Conservation (phyloP, 2,113 vertebrate species). For the Campylorhamphus procurvoides region DNA sequence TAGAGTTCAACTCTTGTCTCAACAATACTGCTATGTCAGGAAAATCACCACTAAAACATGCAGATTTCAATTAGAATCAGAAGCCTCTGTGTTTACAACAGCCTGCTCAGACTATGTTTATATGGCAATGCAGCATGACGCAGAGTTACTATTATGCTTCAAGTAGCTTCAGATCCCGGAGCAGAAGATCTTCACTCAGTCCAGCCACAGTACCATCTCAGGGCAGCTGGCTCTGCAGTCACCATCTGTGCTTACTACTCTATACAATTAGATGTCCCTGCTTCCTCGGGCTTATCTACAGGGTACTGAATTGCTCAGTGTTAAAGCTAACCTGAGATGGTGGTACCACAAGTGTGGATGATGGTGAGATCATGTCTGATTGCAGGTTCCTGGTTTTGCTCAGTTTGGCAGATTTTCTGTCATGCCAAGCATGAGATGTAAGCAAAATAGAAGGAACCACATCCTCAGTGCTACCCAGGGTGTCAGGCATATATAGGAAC, state of each 20-base stretch:
- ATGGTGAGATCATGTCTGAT: neutral
- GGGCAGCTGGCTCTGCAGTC: neutral
- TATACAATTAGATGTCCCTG: neutral
- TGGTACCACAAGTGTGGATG: neutral
- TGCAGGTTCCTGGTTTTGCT: neutral
- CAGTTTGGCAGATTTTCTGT: neutral
- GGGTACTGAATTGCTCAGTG: neutral
- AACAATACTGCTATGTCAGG: neutral
- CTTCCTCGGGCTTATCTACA: fast-evolving
- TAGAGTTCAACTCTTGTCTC: neutral
- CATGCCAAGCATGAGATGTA: neutral
- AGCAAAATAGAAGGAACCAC: neutral
- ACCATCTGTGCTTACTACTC: neutral
- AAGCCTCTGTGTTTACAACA: neutral
- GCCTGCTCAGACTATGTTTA: neutral
- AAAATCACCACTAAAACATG: neutral
- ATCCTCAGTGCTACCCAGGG: neutral
- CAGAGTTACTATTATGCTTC: neutral
- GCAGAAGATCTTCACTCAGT: neutral
- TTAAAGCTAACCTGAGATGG: neutral
- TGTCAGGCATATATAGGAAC: neutral
- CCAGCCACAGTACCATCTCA: neutral
- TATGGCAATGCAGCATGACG: fast-evolving
- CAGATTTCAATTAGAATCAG: neutral
- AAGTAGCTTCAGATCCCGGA: neutral